Conservation (phyloP, 2,797 vertebrate genomes). For the Sternarchorhynchus goeldii region DNA sequence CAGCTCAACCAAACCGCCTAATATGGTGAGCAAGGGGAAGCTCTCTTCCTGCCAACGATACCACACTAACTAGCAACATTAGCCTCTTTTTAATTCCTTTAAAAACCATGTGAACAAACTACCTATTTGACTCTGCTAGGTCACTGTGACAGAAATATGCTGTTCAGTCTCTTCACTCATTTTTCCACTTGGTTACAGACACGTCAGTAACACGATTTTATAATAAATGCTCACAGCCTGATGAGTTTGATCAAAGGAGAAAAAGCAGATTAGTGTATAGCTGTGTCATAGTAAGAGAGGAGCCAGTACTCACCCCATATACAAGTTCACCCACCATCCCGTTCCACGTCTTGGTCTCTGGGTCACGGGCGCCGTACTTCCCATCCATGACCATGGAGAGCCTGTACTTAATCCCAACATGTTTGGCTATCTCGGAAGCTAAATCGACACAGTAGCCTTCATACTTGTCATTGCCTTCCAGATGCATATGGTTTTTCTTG, state of each 20-base stretch:
- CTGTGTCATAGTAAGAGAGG: constrained; percentile 65
- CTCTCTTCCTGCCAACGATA: neutral
- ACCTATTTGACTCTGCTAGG: too few relatives aligned
- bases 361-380: constrained; percentile 98
- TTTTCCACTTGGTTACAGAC: too few relatives aligned
- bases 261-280: constrained; percentile 7
- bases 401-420: constrained; percentile 99
- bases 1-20: neutral
- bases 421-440: constrained; percentile 99
- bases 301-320: constrained; percentile 96
- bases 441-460: constrained; percentile 99
- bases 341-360: constrained; percentile 99
- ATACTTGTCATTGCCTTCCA: constrained; percentile 99
- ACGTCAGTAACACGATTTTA: too few relatives aligned
- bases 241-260: neutral
- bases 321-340: constrained; percentile 99
- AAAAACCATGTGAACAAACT: too few relatives aligned
- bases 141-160: too few relatives aligned
- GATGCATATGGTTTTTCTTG: constrained; percentile 98
- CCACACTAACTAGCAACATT: neutral
- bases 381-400: constrained; percentile 99
- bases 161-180: too few relatives aligned
- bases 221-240: neutral
- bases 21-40: neutral
- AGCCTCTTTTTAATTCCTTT: neutral